phyloP scores from a whole-genome alignment of 2,888 invertebrate species.

The Microdon myrmicae region DNA sequence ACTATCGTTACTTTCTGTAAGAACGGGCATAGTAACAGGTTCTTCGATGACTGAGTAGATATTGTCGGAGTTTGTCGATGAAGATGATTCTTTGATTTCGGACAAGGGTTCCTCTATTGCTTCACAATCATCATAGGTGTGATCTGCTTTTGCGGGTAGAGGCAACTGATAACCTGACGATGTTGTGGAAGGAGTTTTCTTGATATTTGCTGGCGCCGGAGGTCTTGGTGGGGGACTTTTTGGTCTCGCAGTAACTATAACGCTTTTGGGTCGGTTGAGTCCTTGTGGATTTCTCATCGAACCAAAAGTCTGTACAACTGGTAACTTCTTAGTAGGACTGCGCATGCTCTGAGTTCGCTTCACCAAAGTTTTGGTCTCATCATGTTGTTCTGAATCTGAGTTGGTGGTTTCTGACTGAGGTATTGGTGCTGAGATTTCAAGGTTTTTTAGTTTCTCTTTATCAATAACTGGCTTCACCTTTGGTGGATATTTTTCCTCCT shows the following conservation, averaged over 20 bases:
- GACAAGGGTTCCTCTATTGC: conserved; percentile 71
- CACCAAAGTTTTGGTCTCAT: conserved; percentile 68
- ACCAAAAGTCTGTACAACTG: conserved; percentile 80
- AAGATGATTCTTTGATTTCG: conserved; percentile 73
- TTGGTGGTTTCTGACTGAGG: conserved; percentile 72
- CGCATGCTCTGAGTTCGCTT: conserved; percentile 87
- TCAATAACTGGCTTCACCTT: conserved; percentile 76
- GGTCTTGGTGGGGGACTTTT: conserved; percentile 81
- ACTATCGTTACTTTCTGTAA: conserved; percentile 69
- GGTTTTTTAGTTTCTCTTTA: conserved; percentile 76
- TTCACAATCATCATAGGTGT: conserved; percentile 84
- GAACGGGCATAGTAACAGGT: conserved; percentile 69
- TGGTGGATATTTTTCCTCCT: conserved; percentile 71
- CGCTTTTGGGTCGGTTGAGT: conserved; percentile 78
- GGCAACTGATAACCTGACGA: conserved; percentile 73
- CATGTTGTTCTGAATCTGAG: conserved; percentile 67
- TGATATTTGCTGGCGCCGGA: conserved; percentile 68
- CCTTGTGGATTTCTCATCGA: conserved; percentile 81
- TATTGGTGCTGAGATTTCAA: conserved; percentile 87
- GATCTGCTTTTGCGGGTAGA: conserved; percentile 60
- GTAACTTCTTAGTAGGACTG: conserved; percentile 70
- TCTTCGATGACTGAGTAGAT: conserved; percentile 91
- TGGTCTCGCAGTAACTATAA: conserved; percentile 71
- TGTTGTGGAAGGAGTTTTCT: conserved; percentile 66
- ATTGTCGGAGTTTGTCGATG: conserved; percentile 73